Percentiles rank a stretch among this genome's conserved stretches.
Conservation (phyloP, 1,140 invertebrate genomes). For the Doryteuthis pealeii region DNA sequence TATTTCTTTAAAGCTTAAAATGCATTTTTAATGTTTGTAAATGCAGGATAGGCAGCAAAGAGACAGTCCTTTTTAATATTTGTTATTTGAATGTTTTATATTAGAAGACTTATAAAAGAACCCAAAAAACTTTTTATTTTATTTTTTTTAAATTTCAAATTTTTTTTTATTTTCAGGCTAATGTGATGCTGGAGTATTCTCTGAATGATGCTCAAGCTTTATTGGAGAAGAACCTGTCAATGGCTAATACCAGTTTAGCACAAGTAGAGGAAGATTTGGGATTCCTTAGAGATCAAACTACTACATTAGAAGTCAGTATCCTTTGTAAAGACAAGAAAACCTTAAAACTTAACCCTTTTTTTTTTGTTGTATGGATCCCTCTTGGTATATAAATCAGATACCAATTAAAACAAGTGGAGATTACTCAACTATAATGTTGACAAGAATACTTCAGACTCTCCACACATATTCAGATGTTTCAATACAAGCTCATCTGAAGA, state of each 20-base stretch:
- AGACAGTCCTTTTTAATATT: no score
- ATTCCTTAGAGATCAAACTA: slow-evolving; percentile 92
- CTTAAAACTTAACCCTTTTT: background rate
- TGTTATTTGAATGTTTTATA: no score
- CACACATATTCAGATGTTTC: no score
- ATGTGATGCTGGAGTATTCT: slow-evolving; percentile 97
- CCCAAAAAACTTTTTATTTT: no score
- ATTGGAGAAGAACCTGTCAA: slow-evolving; percentile 83
- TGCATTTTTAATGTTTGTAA: no score
- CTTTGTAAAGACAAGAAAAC: slow-evolving; percentile 31
- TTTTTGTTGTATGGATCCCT: background rate
- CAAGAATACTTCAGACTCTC: no score
- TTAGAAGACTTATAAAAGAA: no score
- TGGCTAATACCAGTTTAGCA: slow-evolving; percentile 80
- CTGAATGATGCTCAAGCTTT: slow-evolving; percentile 88
- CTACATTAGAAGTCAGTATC: slow-evolving; percentile 93
- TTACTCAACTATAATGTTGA: no score
- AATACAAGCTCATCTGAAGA: no score
- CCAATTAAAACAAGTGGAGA: background rate
- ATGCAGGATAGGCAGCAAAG: no score
- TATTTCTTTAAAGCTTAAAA: no score
- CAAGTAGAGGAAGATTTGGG: slow-evolving; percentile 90
- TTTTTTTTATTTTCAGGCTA: slow-evolving; percentile 68
- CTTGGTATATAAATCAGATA: background rate
- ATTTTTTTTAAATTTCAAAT: no score